Evolutionary conservation across 64 coral and sea anemone genomes (phyloP).

Genomic region (Montipora cactus): DNA sequence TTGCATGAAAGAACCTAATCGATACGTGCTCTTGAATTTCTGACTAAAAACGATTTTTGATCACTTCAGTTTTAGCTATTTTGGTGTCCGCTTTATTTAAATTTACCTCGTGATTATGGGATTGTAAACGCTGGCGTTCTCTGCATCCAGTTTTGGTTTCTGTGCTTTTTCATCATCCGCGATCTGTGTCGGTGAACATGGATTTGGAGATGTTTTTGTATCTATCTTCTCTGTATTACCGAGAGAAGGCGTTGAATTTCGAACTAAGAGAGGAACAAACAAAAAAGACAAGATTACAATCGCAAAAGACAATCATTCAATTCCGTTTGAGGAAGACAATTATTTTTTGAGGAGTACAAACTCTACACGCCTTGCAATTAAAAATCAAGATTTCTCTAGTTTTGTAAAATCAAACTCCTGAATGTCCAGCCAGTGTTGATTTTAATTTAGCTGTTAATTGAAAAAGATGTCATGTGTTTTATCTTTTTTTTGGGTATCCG

Average conservation of each 20-base stretch:
- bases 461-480: too few species aligned
- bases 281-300: background rate
- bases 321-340: background rate
- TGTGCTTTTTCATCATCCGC: background rate
- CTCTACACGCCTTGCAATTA: background rate
- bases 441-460: background rate
- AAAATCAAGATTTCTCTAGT: background rate
- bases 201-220: background rate
- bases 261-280: background rate
- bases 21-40: too few species aligned
- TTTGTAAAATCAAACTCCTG: background rate
- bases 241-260: conserved; percentile 46
- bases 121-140: conserved; percentile 18
- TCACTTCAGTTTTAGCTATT: too few species aligned
- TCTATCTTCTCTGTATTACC: conserved; percentile 32
- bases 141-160: background rate
- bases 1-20: too few species aligned
- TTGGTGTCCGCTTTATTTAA: background rate
- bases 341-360: too few species aligned
- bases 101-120: conserved; percentile 18
- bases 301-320: background rate
- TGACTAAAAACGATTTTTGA: background rate
- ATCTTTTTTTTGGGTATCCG: background rate
- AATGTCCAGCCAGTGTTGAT: too few species aligned
- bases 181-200: background rate